Evolutionary conservation across 2,113 vertebrate genomes (phyloP).

Genomic region (Etia nguti): DNA sequence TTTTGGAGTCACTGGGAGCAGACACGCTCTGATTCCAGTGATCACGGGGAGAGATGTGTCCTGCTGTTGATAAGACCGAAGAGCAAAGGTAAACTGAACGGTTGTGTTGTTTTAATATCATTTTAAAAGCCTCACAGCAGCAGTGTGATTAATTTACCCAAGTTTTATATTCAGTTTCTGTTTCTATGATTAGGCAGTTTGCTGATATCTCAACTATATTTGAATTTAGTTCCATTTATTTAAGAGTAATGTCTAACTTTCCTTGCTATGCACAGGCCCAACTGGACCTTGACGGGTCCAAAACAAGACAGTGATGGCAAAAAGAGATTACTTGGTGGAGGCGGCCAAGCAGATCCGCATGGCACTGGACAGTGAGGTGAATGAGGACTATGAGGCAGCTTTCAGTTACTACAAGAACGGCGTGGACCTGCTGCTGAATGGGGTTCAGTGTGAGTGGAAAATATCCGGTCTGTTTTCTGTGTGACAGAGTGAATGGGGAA

Average conservation of each 20-base stretch:
- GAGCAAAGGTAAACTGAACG: slow-evolving; percentile 28
- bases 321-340: slow-evolving; percentile 90
- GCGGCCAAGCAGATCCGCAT: slow-evolving; percentile 93
- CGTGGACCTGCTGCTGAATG: slow-evolving; percentile 89
- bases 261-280: slow-evolving; percentile 4
- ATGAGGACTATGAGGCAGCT: slow-evolving; percentile 94
- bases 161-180: background rate
- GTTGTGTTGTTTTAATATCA: background rate
- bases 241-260: background rate
- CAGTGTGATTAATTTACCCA: background rate
- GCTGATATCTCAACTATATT: background rate
- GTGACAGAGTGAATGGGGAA: background rate
- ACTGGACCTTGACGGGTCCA: slow-evolving; percentile 60
- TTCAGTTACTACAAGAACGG: slow-evolving; percentile 98
- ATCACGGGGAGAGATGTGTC: slow-evolving; percentile 38
- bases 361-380: slow-evolving; percentile 92
- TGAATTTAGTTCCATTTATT: background rate
- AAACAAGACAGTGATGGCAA: slow-evolving; percentile 68
- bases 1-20: background rate
- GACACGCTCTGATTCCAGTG: background rate
- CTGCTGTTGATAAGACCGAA: slow-evolving; percentile 24
- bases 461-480: background rate
- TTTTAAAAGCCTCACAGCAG: background rate
- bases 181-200: background rate
- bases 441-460: slow-evolving; percentile 76